Percentiles rank a stretch among this genome's conserved stretches.
These are phyloP conservation scores for Pseudochirops cupreus DNA, from an alignment of 2,797 vertebrate genomes.

Conservation along the genomic window DNA sequence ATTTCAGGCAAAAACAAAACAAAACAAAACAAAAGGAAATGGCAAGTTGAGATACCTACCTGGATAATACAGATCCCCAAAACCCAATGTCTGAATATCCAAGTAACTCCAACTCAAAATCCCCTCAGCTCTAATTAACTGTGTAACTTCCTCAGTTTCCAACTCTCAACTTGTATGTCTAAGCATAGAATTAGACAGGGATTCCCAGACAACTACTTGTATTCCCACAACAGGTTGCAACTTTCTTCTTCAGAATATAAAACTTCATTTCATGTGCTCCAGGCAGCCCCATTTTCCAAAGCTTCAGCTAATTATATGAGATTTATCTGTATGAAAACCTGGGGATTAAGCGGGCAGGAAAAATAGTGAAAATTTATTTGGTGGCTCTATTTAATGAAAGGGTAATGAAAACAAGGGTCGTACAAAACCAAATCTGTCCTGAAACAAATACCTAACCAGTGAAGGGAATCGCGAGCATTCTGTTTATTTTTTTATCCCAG, in stretches of 20 bases:
- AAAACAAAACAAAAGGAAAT: background rate
- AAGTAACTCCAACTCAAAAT: background rate
- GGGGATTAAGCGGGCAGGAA: slow-evolving; percentile 83
- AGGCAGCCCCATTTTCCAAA: slow-evolving; percentile 78
- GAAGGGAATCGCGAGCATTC: slow-evolving; percentile 56
- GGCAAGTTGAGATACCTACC: background rate
- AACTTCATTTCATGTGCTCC: slow-evolving; percentile 71
- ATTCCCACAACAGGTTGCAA: slow-evolving; percentile 49
- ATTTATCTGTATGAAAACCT: slow-evolving; percentile 85
- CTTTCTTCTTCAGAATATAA: slow-evolving; percentile 58
- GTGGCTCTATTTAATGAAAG: slow-evolving; percentile 81
- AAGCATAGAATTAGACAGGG: slow-evolving; percentile 54
- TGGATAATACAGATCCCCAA: background rate
- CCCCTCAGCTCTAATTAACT: background rate
- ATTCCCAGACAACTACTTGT: slow-evolving; percentile 65
- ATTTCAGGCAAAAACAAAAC: background rate
- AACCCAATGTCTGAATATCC: background rate
- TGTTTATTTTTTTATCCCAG: slow-evolving; percentile 61
- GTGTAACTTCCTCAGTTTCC: slow-evolving; percentile 50
- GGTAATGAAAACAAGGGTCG: slow-evolving; percentile 78
- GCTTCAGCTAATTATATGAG: slow-evolving; percentile 84
- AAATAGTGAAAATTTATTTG: slow-evolving; percentile 82
- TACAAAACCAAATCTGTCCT: slow-evolving; percentile 76
- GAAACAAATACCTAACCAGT: slow-evolving; percentile 74
- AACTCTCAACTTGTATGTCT: slow-evolving; percentile 42